These are phyloP conservation scores for Pristionchus japonicus DNA, from an alignment of 2,888 invertebrate species.

Conservation along the genomic window DNA sequence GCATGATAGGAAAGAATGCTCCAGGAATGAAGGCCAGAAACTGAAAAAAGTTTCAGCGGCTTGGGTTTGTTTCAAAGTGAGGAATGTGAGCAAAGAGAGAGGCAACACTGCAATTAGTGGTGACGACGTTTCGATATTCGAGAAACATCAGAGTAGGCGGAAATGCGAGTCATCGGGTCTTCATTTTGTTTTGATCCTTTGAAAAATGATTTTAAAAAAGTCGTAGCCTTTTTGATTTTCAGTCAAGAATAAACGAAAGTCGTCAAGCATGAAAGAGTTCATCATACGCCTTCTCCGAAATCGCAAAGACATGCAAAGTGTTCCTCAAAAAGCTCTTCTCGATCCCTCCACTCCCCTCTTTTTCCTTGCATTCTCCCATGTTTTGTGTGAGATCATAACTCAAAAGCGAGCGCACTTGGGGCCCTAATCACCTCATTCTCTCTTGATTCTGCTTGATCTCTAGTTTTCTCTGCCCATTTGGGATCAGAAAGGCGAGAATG, in stretches of 20 bases:
- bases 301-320: neutral
- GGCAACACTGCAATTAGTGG: neutral
- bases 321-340: neutral
- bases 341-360: neutral
- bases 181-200: too few species aligned
- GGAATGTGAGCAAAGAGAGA: neutral
- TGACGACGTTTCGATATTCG: too few species aligned
- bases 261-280: too few species aligned
- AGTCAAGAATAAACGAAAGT: too few species aligned
- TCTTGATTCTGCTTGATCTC: neutral
- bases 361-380: neutral
- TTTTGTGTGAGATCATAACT: slow-evolving; percentile 35
- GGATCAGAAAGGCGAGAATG: neutral
- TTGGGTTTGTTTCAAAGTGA: too few species aligned
- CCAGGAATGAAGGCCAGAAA: too few species aligned
- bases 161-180: neutral
- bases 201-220: too few species aligned
- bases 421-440: neutral
- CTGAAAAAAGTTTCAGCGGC: too few species aligned
- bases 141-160: neutral
- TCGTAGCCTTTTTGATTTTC: too few species aligned
- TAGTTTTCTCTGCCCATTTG: neutral
- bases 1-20: too few species aligned
- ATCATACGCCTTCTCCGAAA: too few species aligned
- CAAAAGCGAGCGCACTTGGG: neutral